These are phyloP conservation scores for Drosophila incognita DNA, from an alignment of 2,888 invertebrate genomes.

Conservation along the genomic window DNA sequence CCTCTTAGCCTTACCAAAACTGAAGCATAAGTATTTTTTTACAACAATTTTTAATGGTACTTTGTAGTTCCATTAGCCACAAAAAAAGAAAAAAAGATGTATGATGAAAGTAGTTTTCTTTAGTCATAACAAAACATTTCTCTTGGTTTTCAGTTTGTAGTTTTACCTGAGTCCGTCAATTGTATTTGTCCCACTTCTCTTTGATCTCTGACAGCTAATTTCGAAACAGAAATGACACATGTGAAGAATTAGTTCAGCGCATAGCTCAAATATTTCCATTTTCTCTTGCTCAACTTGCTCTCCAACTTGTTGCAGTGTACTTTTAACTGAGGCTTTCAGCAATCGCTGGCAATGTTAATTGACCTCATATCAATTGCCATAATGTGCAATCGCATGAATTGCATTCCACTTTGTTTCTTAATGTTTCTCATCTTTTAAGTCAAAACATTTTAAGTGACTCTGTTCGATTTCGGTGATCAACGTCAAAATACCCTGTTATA, in stretches of 20 bases:
- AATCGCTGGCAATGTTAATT: slow-evolving; percentile 16
- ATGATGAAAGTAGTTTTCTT: slow-evolving; percentile 16
- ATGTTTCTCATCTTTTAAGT: neutral
- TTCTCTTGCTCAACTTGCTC: neutral
- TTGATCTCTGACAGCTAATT: slow-evolving; percentile 26
- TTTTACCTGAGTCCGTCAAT: slow-evolving; percentile 4
- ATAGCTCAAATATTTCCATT: neutral
- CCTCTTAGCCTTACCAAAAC: neutral
- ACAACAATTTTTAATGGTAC: slow-evolving; percentile 14
- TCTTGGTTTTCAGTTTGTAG: slow-evolving; percentile 1
- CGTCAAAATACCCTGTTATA: neutral
- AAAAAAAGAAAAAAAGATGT: neutral
- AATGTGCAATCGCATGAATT: slow-evolving; percentile 18
- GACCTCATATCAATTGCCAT: slow-evolving; percentile 4
- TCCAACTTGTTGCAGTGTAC: slow-evolving; percentile 1
- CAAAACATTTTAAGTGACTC: neutral
- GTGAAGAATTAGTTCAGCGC: neutral
- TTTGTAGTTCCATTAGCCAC: slow-evolving; percentile 13
- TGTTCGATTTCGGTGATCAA: neutral
- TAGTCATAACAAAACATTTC: neutral
- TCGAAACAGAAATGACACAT: neutral
- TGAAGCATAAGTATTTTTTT: slow-evolving; percentile 30
- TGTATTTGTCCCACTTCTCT: neutral
- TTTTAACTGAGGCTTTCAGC: slow-evolving; percentile 1
- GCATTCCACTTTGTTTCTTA: slow-evolving; percentile 2